A percentile compares a stretch with the other conserved stretches of the same genome.
These are phyloP conservation scores for Sebastes steindachneri DNA, from an alignment of 2,797 vertebrate genomes.

Conservation along the genomic window DNA sequence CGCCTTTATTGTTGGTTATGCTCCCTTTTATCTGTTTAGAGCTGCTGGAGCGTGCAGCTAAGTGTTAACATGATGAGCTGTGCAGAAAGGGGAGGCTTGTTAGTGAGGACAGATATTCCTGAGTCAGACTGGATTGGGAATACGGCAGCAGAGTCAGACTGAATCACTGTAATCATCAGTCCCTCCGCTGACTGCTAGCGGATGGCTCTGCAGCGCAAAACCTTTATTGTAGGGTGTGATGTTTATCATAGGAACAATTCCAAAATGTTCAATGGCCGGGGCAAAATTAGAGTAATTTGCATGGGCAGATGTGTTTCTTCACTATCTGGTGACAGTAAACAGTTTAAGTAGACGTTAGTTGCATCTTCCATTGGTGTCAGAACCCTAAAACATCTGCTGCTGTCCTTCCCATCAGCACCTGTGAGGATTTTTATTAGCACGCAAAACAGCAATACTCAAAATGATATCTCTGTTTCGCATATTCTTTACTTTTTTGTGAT, in stretches of 20 bases:
- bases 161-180: conserved; percentile 45
- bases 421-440: conserved; percentile 57
- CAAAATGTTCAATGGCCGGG: background rate
- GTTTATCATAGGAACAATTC: background rate
- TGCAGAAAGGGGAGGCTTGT: conserved; percentile 57
- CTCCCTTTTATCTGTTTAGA: conserved; percentile 48
- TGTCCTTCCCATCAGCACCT: conserved; percentile 24
- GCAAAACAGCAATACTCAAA: conserved; percentile 38
- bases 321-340: background rate
- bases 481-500: conserved; percentile 40
- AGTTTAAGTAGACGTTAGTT: background rate
- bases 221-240: background rate
- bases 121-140: conserved; percentile 71
- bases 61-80: conserved; percentile 67
- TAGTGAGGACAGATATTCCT: conserved; percentile 56
- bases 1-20: conserved; percentile 35
- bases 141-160: conserved; percentile 47
- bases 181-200: background rate
- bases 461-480: conserved; percentile 27
- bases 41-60: conserved; percentile 36
- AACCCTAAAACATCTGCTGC: conserved; percentile 7
- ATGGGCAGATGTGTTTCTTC: background rate
- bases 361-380: background rate
- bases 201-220: background rate
- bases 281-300: background rate